Evolutionary conservation across 2,113 vertebrate genomes (phyloP), one percentile per base, ranked within the genome.

Genomic region (Eubucco bourcierii): DNA sequence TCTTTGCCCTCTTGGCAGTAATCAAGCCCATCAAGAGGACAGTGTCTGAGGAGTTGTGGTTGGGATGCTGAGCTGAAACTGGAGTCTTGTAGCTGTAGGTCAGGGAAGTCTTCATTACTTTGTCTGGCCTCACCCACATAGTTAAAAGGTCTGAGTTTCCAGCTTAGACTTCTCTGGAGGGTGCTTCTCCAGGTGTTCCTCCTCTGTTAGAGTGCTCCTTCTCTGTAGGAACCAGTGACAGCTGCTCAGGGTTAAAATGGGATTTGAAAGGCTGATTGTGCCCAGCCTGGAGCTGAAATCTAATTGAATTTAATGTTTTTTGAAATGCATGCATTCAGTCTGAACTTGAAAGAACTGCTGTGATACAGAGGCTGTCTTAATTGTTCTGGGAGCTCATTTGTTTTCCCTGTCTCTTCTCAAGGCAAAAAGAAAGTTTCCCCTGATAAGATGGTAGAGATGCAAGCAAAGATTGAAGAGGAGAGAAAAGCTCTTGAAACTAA

Each of bases 371-470:
- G 7, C 27, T 65, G 17, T 61, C 53, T 46, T 65, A 7, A 23
- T 39, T 85, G 50, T 65, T 47, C 56, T 55, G 8, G 90, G 46
- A 61, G 28, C 18, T 81, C 10, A n/a, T 37, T 92, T 82, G 19
- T 70, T 75, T 24, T 23, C 29, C 27, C 8, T 37, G 2, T 82
- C n/a, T 91, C 50, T 89, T 87, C 67, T 15, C 84, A 94, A 99
- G 99, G 98, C 94, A 99, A 98, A 96, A 99, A 99, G 98, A 99
- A 99, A 96, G 98, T 99, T 87, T 99, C 99, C 23, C 98, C 99
- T 52, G 99, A 99, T 97, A 99, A 99, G 96, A 99, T 99, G 99
- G 97, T 98, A 84, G 99, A 99, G 97, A 99, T 99, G 99, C 99
- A 99, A 97, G 99, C 99, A 12, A 99, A 99, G 95, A 99, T 99